A percentile compares a stretch with the other conserved stretches of the same genome.
Conservation (phyloP, 2,888 invertebrate genomes). For the Yponomeuta evonymella region DNA sequence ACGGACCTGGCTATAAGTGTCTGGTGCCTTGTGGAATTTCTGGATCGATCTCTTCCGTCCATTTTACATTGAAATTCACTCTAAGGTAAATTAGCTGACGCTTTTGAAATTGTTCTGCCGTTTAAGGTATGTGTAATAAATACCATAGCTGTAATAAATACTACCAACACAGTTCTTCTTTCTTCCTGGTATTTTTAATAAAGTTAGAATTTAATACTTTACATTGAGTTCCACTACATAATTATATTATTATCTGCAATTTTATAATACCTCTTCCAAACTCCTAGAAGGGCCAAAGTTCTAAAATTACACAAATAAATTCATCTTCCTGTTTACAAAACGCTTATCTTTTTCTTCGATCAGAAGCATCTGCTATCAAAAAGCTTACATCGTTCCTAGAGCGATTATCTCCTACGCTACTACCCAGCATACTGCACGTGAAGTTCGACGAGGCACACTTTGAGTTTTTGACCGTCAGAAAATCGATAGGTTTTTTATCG, state of each 20-base stretch:
- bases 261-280: too few relatives aligned
- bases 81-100: constrained; percentile 5
- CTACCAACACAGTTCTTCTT: neutral
- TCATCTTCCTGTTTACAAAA: neutral
- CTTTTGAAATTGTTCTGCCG: neutral
- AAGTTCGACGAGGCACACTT: too few relatives aligned
- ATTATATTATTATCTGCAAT: too few relatives aligned
- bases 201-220: neutral
- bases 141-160: neutral
- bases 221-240: neutral
- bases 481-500: too few relatives aligned
- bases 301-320: neutral
- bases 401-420: too few relatives aligned
- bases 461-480: too few relatives aligned
- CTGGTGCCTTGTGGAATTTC: constrained; percentile 17
- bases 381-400: too few relatives aligned
- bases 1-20: neutral
- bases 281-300: too few relatives aligned
- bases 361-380: too few relatives aligned
- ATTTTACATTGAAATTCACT: constrained; percentile 10
- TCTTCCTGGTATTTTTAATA: neutral
- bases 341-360: neutral
- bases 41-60: neutral
- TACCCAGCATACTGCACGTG: too few relatives aligned
- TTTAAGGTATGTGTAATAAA: neutral